phyloP scores from a whole-genome alignment of 2,888 invertebrate genomes.

The Calephelis perditalis region DNA sequence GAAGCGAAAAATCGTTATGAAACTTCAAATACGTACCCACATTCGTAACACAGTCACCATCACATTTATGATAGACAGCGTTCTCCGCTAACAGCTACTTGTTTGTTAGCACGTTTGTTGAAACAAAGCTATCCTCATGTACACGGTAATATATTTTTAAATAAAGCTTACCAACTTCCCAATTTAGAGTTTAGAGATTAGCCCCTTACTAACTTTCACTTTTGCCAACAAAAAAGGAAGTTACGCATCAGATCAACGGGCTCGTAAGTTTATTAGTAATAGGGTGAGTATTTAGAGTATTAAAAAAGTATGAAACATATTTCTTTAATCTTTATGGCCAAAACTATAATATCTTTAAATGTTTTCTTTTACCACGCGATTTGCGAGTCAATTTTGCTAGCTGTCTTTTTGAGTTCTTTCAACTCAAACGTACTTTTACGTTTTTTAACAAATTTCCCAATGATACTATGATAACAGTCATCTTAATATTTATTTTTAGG shows the following conservation, averaged over 20 bases:
- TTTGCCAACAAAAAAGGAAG: too few relatives aligned
- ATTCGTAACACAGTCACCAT: slow-evolving; percentile 21
- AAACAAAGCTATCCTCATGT: slow-evolving; percentile 45
- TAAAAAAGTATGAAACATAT: too few relatives aligned
- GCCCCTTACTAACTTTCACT: too few relatives aligned
- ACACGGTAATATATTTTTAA: slow-evolving; percentile 38
- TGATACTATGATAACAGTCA: background rate
- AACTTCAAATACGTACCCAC: slow-evolving; percentile 23
- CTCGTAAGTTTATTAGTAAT: too few relatives aligned
- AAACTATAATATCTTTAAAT: too few relatives aligned
- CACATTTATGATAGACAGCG: slow-evolving; percentile 31
- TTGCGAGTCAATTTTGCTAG: too few relatives aligned
- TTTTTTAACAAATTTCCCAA: background rate
- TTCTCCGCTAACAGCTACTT: slow-evolving; percentile 41
- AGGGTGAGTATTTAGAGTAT: too few relatives aligned
- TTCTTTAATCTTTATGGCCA: too few relatives aligned
- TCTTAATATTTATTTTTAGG: background rate
- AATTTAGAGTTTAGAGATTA: too few relatives aligned
- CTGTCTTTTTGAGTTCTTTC: background rate
- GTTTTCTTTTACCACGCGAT: background rate
- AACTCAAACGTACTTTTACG: slow-evolving; percentile 12
- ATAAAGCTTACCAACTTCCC: background rate
- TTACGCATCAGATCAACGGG: too few relatives aligned
- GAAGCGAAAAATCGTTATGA: slow-evolving; percentile 28
- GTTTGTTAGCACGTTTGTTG: slow-evolving; percentile 49